Conservation (phyloP, 2,888 invertebrate species). For the Chrysina gloriosa region DNA sequence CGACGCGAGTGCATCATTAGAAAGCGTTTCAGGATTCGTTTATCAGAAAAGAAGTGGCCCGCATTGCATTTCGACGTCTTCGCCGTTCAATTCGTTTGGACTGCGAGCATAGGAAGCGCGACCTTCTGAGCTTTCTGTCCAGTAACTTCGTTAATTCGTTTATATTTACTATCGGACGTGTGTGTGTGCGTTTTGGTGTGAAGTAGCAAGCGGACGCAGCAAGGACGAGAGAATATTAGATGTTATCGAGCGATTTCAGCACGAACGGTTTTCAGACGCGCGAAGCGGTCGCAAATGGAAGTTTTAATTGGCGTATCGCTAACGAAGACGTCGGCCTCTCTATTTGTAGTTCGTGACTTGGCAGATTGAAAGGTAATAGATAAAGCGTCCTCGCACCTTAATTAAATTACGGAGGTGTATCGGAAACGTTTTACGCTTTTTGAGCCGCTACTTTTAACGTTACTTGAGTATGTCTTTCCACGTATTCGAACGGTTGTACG, state of each 20-base stretch:
- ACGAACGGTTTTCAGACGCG: not conserved
- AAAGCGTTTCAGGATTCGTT: too few relatives aligned
- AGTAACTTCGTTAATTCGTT: constrained; percentile 3
- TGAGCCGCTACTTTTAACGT: not conserved
- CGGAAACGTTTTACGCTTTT: not conserved
- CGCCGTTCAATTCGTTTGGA: too few relatives aligned
- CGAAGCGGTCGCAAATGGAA: not conserved
- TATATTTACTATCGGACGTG: not conserved
- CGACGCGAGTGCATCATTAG: too few relatives aligned
- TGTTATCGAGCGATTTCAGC: constrained; percentile 1
- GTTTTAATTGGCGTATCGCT: constrained; percentile 19
- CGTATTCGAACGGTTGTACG: too few relatives aligned
- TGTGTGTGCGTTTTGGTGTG: not conserved
- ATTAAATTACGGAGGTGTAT: not conserved
- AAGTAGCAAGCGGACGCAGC: not conserved
- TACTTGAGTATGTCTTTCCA: too few relatives aligned
- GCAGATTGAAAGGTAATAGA: not conserved
- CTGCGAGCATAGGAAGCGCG: too few relatives aligned
- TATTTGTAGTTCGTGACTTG: constrained; percentile 9
- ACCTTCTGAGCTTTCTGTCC: too few relatives aligned
- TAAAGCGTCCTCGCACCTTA: not conserved
- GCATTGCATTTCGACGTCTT: too few relatives aligned
- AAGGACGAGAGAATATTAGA: not conserved
- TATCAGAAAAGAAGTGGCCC: too few relatives aligned
- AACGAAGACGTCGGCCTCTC: constrained; percentile 7